Evolutionary conservation across 1,140 invertebrate genomes (phyloP).

Genomic region (Drosophila triauraria): DNA sequence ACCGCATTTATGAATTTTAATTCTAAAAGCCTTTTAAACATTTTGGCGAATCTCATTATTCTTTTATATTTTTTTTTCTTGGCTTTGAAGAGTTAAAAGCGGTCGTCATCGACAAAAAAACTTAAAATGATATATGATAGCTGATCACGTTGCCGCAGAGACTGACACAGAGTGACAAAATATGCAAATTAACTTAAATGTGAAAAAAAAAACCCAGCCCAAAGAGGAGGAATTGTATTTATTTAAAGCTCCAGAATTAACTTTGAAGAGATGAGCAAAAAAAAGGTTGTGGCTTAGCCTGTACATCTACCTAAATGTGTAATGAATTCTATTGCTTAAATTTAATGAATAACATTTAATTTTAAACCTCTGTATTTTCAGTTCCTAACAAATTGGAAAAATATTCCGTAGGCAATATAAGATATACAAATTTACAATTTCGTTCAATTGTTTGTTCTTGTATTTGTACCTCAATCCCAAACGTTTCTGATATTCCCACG

Average conservation of each 20-base stretch:
- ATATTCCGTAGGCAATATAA: too few relatives aligned
- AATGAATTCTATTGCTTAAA: too few relatives aligned
- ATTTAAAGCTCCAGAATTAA: slow-evolving; percentile 5
- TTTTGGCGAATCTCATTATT: slow-evolving; percentile 50
- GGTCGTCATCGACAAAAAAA: slow-evolving; percentile 49
- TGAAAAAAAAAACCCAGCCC: slow-evolving; percentile 3
- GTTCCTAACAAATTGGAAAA: too few relatives aligned
- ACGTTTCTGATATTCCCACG: slow-evolving; percentile 40
- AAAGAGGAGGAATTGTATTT: slow-evolving; percentile 11
- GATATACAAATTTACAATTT: too few relatives aligned
- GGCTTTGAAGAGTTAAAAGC: slow-evolving; percentile 46
- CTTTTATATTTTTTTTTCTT: slow-evolving; percentile 28
- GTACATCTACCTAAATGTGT: too few relatives aligned
- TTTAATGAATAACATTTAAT: too few relatives aligned
- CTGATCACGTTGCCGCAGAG: slow-evolving; percentile 40
- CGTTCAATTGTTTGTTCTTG: background rate
- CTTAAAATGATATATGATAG: slow-evolving; percentile 44
- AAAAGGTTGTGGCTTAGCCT: background rate
- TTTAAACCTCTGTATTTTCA: too few relatives aligned
- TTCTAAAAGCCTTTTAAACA: slow-evolving; percentile 47
- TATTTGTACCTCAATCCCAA: background rate
- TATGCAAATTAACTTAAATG: slow-evolving; percentile 41
- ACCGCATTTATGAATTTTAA: slow-evolving; percentile 31
- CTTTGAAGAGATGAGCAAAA: background rate
- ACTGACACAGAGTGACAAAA: slow-evolving; percentile 57